Evolutionary conservation across 2,113 vertebrate species (phyloP), one percentile per base, ranked within the genome.

Genomic region (Anguilla japonica): DNA sequence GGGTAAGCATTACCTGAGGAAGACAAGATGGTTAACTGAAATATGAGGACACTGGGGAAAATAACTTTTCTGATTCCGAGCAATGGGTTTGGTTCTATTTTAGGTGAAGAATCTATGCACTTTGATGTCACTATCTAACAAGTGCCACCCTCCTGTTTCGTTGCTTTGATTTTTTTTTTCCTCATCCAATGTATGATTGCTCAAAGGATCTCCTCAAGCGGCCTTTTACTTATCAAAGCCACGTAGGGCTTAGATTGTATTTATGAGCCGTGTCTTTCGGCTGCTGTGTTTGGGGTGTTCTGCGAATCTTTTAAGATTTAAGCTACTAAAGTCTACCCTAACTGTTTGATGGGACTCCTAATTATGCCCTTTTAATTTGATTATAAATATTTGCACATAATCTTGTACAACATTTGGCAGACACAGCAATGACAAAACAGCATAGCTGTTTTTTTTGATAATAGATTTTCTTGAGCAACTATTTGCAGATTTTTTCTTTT

Each of bases 51-150:
- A 75, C 26, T 34, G 18, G 60, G 60, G 22, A 34, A 34, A 75
- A 75, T 15, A 67, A 67, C 20, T 26, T 75, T 75, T 26, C 71
- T 75, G 5, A n/a, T 67, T 84, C 22, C 41, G 71, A n/a, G 9
- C n/a, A 46, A 63, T 67, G 0, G 67, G 15, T 75, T 15, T 18
- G 13, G 71, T 6, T 50, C 20, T 53, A 40, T 34, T 85, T 57
- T 41, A 39, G 46, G 26, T 79, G 34, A 60, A 67, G 34, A 56
- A 39, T 57, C 20, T 34, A 11, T 7, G 78, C 50, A 56, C 78
- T 85, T 85, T 85, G 84, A 79, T 18, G 83, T 75, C 41, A 40
- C 53, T 83, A 50, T 60, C 53, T 60, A 71, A 67, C 60, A 67
- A 84, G 83, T 43, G 83, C 26, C 63, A 60, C 53, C 50, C 53